Base-by-base conservation (phyloP, 2,797 vertebrate species). In the Pelochelys cantorii region DNA sequence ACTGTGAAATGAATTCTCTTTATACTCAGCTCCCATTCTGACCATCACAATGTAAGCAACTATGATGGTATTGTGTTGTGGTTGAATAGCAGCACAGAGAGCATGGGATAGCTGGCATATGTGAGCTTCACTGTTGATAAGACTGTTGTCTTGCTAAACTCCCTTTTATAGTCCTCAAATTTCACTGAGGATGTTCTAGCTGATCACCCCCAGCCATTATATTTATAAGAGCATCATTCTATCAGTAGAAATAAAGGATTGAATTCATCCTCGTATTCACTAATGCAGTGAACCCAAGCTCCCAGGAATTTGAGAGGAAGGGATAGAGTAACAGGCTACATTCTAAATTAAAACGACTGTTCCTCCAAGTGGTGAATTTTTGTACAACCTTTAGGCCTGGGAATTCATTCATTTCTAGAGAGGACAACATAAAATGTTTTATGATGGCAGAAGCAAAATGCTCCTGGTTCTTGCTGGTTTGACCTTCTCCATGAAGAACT, bases 141-240 rank as follows among this genome's bases (percentile, higher is more conserved):
- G 1, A 0, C 0, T 81, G 55, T 11, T 22, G 74, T 80, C 42
- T 34, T 62, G 52, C 2, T 0, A 12, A 9, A 1, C 3, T 48
- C 18, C 31, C 37, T 18, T 53, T n/a, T 22, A n/a, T 1, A 1
- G 2, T 52, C 27, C 37, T 11, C 31, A 3, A 0, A 0, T 23
- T 9, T 77, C 85, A 22, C 81, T 86, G 29, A 80, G 77, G 78
- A 42, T 14, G 3, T 3, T 65, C 4, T 0, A 75, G 18, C 12
- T 25, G 5, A 42, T 88, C 79, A 34, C n/a, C 2, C 2, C 22
- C 0, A 3, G 1, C 1, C 12, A 52, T 18, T 37, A 9, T 22
- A 18, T 22, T 68, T 59, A 27, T 53, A 1, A 7, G 31, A 7
- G 27, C 55, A 2, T 27, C 8, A 80, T n/a, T 57, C 84, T 57